These are phyloP conservation scores for Nasonia giraulti DNA, from an alignment of 1,140 invertebrate genomes.

Conservation along the genomic window DNA sequence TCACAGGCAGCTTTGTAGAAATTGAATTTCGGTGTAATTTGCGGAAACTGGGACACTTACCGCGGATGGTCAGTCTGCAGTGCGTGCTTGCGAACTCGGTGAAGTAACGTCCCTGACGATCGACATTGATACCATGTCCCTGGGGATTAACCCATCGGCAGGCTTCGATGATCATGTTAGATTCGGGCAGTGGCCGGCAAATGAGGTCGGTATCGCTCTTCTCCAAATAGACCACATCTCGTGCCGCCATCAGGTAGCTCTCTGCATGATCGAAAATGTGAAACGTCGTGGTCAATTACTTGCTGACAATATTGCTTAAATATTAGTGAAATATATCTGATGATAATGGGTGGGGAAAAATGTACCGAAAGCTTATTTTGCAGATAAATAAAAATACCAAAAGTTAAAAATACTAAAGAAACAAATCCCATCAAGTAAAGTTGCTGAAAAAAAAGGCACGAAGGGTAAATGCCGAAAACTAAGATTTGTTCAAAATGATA, in stretches of 20 bases:
- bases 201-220: constrained; percentile 49
- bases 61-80: constrained; percentile 62
- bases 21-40: background rate
- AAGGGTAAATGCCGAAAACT: no score
- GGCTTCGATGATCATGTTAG: constrained; percentile 60
- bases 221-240: constrained; percentile 42
- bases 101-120: constrained; percentile 58
- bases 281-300: background rate
- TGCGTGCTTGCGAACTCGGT: constrained; percentile 50
- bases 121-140: constrained; percentile 61
- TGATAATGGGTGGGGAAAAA: no score
- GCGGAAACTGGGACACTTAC: constrained; percentile 55
- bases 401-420: no score
- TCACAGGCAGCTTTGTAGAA: background rate
- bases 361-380: no score
- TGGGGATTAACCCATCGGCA: constrained; percentile 69
- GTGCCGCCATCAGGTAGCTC: constrained; percentile 58
- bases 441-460: no score
- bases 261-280: constrained; percentile 52
- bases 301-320: background rate
- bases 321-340: background rate
- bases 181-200: constrained; percentile 57
- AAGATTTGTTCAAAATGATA: no score
- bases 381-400: no score
- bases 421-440: no score